Conservation (phyloP, 2,113 vertebrate genomes). For the Aviceda subcristata region DNA sequence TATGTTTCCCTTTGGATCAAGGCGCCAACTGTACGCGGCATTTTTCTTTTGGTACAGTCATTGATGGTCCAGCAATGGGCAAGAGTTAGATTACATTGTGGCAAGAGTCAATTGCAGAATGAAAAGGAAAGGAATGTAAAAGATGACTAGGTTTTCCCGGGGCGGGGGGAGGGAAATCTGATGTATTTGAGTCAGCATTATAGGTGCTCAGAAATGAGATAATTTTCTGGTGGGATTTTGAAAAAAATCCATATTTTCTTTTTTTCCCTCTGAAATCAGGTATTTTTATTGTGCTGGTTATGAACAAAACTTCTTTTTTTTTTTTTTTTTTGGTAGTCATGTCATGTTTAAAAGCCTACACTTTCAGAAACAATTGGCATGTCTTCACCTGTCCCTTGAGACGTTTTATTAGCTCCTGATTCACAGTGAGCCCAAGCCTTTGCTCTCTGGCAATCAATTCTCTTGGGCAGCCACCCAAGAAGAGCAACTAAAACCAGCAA, state of each 20-base stretch:
- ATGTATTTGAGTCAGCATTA: not conserved
- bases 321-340: not conserved
- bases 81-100: not conserved
- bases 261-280: not conserved
- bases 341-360: not conserved
- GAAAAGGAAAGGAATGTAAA: not conserved
- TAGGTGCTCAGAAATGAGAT: not conserved
- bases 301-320: not conserved
- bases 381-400: not conserved
- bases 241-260: not conserved
- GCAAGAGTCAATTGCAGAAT: not conserved
- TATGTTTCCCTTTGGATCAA: not conserved
- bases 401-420: constrained; percentile 31
- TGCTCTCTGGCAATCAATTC: constrained; percentile 38
- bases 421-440: constrained; percentile 27
- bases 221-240: not conserved
- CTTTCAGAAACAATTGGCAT: not conserved
- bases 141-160: not conserved
- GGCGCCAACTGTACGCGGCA: rapidly evolving
- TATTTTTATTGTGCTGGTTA: not conserved
- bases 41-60: not conserved
- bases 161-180: not conserved
- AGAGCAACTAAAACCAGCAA: constrained; percentile 9
- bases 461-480: constrained; percentile 57
- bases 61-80: not conserved